Evolutionary conservation across 1,140 invertebrate species (phyloP), one percentile per base, ranked within the genome.

Genomic region (Ceratina australensis): DNA sequence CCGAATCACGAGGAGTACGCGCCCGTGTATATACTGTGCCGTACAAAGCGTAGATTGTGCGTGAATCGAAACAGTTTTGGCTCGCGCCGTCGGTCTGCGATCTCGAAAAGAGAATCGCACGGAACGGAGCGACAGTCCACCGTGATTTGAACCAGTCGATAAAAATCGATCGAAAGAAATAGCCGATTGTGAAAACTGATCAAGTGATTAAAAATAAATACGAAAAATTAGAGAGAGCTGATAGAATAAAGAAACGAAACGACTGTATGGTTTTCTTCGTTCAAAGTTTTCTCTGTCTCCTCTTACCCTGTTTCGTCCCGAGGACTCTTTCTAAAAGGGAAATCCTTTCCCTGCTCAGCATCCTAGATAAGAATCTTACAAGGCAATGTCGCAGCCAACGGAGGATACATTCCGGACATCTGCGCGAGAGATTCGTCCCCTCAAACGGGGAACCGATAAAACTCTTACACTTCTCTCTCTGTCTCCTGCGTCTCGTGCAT

Each of bases 281-380:
- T 67, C 12, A 26, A 64, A 57, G 42, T 47, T 60, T 57, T 42
- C 24, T 56, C 54, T 72, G 26, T 77, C 26, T 47, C 59, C 24
- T 56, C 33, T 80, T 75, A 86, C 87, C 86, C 86, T 87, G 85
- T 87, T 87, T 87, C 75, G 86, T 87, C 86, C 85, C 85, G 80
- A 80, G 81, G 81, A 87, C 85, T 81, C 63, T 84, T 74, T 68
- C 73, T 22, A 66, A 80, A 80, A 61, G 69, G 78, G 83, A 78
- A 83, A 82, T 69, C 81, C 71, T 84, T 78, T 69, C 74, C 60
- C 80, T 56, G 63, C 52, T 52, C 67, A 52, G 69, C 72, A 59
- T 80, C 72, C 66, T 83, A 83, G 82, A 84, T 84, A 84, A 83
- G 77, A 76, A 84, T 84, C 82, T 72, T 65, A 79, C 77, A 83